phyloP scores from a whole-genome alignment of 2,888 invertebrate species.

The Drosophila prolongata region DNA sequence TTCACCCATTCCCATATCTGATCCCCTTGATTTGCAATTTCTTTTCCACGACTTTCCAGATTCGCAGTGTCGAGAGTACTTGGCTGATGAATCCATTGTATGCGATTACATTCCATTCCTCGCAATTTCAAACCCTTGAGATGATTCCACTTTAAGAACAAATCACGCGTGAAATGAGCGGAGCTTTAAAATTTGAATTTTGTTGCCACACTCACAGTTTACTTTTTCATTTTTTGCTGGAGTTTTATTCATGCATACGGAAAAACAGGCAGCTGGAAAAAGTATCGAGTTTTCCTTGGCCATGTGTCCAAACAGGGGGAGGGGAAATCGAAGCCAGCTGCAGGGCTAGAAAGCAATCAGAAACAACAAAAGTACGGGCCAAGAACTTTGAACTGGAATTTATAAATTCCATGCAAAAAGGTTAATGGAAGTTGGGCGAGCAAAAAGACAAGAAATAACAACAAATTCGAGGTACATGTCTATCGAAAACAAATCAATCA shows the following conservation, averaged over 20 bases:
- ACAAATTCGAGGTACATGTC: conserved; percentile 11
- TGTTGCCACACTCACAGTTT: conserved; percentile 15
- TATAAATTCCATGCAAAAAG: conserved; percentile 22
- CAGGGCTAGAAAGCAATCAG: conserved; percentile 50
- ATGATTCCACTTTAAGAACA: conserved; percentile 35
- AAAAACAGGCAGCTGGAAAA: conserved; percentile 41
- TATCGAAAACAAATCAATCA: conserved; percentile 31
- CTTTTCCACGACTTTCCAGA: conserved; percentile 35
- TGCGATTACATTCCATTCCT: conserved; percentile 4
- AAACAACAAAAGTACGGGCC: conserved; percentile 41
- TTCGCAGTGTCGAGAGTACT: conserved; percentile 37
- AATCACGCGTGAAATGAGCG: conserved; percentile 43
- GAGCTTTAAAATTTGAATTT: conserved; percentile 41
- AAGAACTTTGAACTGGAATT: conserved; percentile 32
- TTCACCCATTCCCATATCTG: background rate
- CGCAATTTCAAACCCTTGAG: background rate
- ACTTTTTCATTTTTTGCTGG: conserved; percentile 4
- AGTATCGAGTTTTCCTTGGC: conserved; percentile 33
- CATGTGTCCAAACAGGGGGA: background rate
- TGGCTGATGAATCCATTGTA: conserved; percentile 73
- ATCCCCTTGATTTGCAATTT: conserved; percentile 66
- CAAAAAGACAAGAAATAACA: conserved; percentile 13
- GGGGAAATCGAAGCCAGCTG: conserved; percentile 27
- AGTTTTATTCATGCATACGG: conserved; percentile 41
- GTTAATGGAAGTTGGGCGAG: conserved; percentile 2